Evolutionary conservation across 2,797 vertebrate genomes (phyloP), one percentile per base, ranked within the genome.

Genomic region (Euphonia xanthogaster): DNA sequence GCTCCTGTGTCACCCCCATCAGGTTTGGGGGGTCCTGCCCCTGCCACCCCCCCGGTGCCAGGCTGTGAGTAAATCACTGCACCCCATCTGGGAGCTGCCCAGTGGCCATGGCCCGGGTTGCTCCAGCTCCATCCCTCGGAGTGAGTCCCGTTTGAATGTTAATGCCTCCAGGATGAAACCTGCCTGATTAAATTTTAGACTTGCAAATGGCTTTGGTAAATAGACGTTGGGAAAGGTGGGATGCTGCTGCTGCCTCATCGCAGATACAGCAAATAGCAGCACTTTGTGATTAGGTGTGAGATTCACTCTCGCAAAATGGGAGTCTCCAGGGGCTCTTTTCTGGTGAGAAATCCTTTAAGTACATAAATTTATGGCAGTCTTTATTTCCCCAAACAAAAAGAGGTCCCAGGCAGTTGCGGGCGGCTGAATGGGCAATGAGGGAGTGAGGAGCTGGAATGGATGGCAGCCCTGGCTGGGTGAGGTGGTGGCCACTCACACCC

Each of bases 191-290:
- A 96, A 95, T 88, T 96, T 97, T 96, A 96, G 94, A 97, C 96
- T 97, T 97, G 97, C 96, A 98, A 97, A 97, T 97, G 87, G 85
- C 10, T 90, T 97, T 85, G 87, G 95, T 95, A 96, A 97, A 96
- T 86, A 94, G 94, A 88, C 71, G 85, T 94, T 23, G 79, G 93
- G 80, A 54, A 76, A 93, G 96, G 96, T 62, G 71, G 95, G 97
- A 95, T 66, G 6, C 92, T 83, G 97, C 93, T 86, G 94, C 95
- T 58, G 79, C 60, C 86, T 90, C 95, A 21, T 50, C 80, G 88
- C 48, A 22, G 71, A 66, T 86, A 85, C 76, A 40, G 96, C 45
- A 78, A 96, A 92, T 88, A 91, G 92, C 76, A 22, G 90, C 96
- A 44, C 55, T 58, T 78, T 86, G 95, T 94, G 96, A 96, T 97